Base-by-base conservation (phyloP, 2,797 vertebrate species). In the Chaetophractus vellerosus region DNA sequence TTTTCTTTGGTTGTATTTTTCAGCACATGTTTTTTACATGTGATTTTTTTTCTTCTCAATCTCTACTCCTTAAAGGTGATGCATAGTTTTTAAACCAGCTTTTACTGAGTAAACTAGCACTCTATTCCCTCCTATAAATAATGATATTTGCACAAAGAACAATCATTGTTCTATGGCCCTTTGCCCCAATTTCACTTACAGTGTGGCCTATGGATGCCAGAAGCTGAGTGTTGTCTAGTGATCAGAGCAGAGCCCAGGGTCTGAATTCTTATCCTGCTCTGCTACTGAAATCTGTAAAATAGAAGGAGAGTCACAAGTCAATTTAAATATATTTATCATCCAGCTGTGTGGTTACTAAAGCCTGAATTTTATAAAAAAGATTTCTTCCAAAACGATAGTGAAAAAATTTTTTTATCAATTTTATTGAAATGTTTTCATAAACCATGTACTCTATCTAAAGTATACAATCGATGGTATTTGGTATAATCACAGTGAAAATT, bases 351-450 rank as follows among this genome's bases (percentile, higher is more conserved):
- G 36, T 55, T 81, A 63, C 1, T 52, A 90, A 93, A 52, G 24
- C 55, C 41, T 71, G 66, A 61, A 41, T 80, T 93, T 83, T 72
- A 76, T 92, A 41, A 86, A 71, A 74, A 92, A 92, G 14, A 87
- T 26, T 21, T 78, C 66, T 93, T 87, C 19, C 48, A 80, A 93
- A 83, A 83, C 80, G 59, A 79, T n/a, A 41, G 52, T 78, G 38
- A 76, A 84, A 84, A 45, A 45, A 45, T 45, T 45, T 45, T 45
- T 45, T 45, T 9, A 45, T 45, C 45, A 45, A 45, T 45, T 45
- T 45, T 45, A 45, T 45, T 45, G 45, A 45, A 45, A 45, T 9
- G 45, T 45, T 9, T 45, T 45, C 45, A 45, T 45, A 45, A 45
- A 45, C 45, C 45, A 45, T 45, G 9, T 10, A 45, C 45, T 45